phyloP scores from a whole-genome alignment of 2,888 invertebrate species.

The Meteorus cinctellus region DNA sequence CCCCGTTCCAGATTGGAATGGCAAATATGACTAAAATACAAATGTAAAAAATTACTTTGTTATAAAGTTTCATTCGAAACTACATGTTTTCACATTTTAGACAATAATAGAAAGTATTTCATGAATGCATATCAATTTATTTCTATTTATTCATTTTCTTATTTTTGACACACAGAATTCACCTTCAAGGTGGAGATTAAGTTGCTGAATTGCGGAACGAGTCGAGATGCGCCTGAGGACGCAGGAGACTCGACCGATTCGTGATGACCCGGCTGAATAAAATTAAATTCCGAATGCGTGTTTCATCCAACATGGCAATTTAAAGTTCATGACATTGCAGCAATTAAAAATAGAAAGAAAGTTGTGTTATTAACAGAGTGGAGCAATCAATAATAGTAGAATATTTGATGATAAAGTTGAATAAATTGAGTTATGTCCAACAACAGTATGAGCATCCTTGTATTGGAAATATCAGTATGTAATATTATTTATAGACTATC shows the following conservation, averaged over 20 bases:
- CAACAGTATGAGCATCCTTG: not conserved
- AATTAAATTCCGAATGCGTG: slow-evolving; percentile 47
- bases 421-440: not conserved
- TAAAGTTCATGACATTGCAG: slow-evolving; percentile 51
- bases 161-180: slow-evolving; percentile 63
- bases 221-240: slow-evolving; percentile 72
- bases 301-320: slow-evolving; percentile 54
- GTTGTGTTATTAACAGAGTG: not conserved
- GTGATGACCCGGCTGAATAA: slow-evolving; percentile 67
- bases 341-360: slow-evolving; percentile 44
- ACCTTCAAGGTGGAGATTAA: slow-evolving; percentile 84
- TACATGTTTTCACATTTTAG: not conserved
- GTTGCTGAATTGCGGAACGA: slow-evolving; percentile 81
- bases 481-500: not conserved
- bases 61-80: too few relatives aligned
- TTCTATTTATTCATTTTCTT: not conserved
- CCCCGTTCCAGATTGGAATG: slow-evolving; percentile 81
- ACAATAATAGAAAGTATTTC: not conserved
- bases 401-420: not conserved
- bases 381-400: not conserved
- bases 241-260: slow-evolving; percentile 67
- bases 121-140: not conserved
- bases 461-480: not conserved
- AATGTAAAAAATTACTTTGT: not conserved
- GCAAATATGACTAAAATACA: slow-evolving; percentile 82